Evolutionary conservation across 2,888 invertebrate genomes (phyloP), one percentile per base, ranked within the genome.

Genomic region (Cremastinae sp.): DNA sequence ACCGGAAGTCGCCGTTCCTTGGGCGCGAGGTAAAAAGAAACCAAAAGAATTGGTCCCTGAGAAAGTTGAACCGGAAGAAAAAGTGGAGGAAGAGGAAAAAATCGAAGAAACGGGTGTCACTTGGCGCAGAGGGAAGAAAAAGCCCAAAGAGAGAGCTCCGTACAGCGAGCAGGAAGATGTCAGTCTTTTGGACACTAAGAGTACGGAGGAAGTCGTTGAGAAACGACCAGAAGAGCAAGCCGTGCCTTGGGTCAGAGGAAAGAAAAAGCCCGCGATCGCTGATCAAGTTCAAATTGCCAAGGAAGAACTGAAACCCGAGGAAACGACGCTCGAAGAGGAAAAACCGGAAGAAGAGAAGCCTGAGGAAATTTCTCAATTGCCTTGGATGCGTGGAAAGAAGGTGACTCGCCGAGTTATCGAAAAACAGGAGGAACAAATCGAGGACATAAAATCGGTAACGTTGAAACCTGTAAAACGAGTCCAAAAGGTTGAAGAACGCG

Each of bases 401-500:
- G 74, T 70, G 49, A 66, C 74, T 14, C 84, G 83, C 71, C 72
- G 58, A 28, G 75, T 79, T 49, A 70, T 74, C 75, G 83, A 84
- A 68, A 83, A 79, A 80, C 83, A 81, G 70, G 78, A 79, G 51
- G 59, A 73, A 38, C 78, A 84, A 74, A 73, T 81, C 43, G 82
- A 84, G 68, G 84, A 85, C 20, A 83, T 84, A 12, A 78, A 74
- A 65, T 78, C 84, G 0, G 62, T 85, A 0, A 49, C 78, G 0
- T 36, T 85, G 49, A 86, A 80, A 61, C 80, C 82, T 47, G 62
- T 74, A 1, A 80, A 79, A 64, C 80, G 80, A 7, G 9, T 53
- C 18, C 69, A 86, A 82, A 62, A 85, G 83, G 88, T 90, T 53
- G 89, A 90, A 75, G 88, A 90, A 28, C 75, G 73, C 16, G 70